phyloP scores from a whole-genome alignment of 2,113 vertebrate genomes.

The Elephantulus edwardii region DNA sequence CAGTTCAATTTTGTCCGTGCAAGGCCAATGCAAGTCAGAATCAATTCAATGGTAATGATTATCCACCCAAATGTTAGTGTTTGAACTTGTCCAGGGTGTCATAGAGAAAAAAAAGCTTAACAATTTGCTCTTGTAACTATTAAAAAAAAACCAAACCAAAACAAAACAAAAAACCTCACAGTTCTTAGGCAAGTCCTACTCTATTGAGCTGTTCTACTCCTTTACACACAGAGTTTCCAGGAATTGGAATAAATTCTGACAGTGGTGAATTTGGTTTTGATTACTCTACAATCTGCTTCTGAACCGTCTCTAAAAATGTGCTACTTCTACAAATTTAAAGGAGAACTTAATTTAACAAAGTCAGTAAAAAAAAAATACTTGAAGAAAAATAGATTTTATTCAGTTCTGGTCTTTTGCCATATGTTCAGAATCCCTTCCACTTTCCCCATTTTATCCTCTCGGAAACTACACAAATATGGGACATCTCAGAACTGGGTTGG shows the following conservation, averaged over 20 bases:
- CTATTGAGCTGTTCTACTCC: too few relatives aligned
- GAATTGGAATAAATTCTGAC: too few relatives aligned
- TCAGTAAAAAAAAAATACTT: neutral
- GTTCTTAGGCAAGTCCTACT: too few relatives aligned
- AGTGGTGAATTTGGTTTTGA: neutral
- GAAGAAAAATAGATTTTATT: conserved; percentile 6
- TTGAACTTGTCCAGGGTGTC: too few relatives aligned
- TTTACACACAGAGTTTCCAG: too few relatives aligned
- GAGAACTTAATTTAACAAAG: neutral
- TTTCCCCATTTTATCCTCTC: rapidly evolving
- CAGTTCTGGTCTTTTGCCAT: neutral
- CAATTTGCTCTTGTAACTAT: too few relatives aligned
- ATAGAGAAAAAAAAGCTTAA: too few relatives aligned
- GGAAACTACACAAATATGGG: neutral
- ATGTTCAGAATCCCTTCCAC: neutral
- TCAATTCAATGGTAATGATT: too few relatives aligned
- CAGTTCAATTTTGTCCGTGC: neutral
- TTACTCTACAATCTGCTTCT: neutral
- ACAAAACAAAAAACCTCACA: too few relatives aligned
- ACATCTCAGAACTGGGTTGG: rapidly evolving
- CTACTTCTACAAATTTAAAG: neutral
- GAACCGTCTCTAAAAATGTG: neutral
- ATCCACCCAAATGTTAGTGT: too few relatives aligned
- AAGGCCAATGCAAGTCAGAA: neutral
- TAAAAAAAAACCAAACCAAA: too few relatives aligned